Evolutionary conservation across 2,888 invertebrate genomes (phyloP), one percentile per base, ranked within the genome.

Genomic region (Parnassius orleans): DNA sequence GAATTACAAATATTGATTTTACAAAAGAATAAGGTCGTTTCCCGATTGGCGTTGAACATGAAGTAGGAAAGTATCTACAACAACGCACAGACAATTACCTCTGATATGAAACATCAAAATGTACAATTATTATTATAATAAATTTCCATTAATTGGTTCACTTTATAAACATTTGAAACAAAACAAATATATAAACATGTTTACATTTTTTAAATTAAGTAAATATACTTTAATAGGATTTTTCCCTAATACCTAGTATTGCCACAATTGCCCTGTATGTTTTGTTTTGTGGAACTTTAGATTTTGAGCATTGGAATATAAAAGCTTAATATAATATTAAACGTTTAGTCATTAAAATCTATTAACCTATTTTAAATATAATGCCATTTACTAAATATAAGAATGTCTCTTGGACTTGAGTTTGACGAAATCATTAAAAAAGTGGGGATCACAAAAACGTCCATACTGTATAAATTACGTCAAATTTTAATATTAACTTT

Each of bases 111-210:
- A 33, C 7, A 33, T 33, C 15, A 52, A 57, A 58, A 56, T 47
- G 52, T 53, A 55, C 66, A 67, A 65, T 60, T 58, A 46, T 57
- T 50, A 53, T 61, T 59, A 56, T 41, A 44, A 57, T 53, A 59
- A 48, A 44, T 60, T 56, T 51, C 52, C 52, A 53, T 57, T 53
- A 60, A 55, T 63, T 61, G 60, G 57, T 64, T 61, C 52, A 14
- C 52, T 64, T 69, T 65, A 80, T 83, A 86, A 84, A 86, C 84
- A 79, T 84, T 78, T 80, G 74, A 84, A 85, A 86, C 83, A 83
- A 79, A 86, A 86, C 84, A 80, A 48, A 76, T 63, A 59, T 48
- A 57, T 62, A 64, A 53, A 66, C 43, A 58, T 19, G 55, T 56
- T 15, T 19, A 66, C 65, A 68, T 67, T 53, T 60, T 46, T 53